These are phyloP conservation scores for Eretmochelys imbricata DNA, from an alignment of 2,113 vertebrate species.

Conservation along the genomic window DNA sequence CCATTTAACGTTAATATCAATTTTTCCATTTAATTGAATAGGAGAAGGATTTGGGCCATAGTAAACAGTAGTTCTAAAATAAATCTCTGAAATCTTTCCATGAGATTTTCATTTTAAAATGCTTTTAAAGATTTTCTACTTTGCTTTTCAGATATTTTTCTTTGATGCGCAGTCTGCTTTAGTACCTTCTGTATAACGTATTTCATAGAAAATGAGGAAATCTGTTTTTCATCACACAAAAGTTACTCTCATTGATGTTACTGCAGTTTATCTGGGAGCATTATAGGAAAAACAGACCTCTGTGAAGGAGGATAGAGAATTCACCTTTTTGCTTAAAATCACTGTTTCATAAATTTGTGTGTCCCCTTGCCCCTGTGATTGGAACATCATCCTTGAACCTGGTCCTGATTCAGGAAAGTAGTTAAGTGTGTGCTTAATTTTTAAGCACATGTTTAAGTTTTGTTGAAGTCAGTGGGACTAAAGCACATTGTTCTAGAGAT, in stretches of 20 bases:
- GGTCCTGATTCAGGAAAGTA: background rate
- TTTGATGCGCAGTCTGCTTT: background rate
- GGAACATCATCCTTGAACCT: background rate
- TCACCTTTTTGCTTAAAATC: too few species aligned
- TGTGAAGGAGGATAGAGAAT: too few species aligned
- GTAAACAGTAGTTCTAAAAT: background rate
- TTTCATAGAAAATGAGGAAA: background rate
- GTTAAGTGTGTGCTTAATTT: background rate
- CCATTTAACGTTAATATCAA: accelerated
- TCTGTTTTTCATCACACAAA: background rate
- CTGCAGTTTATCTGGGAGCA: too few species aligned
- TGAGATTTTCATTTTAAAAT: background rate
- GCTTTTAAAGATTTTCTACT: background rate
- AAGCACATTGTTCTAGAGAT: background rate
- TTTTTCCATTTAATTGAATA: background rate
- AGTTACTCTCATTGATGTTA: background rate
- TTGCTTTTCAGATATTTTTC: background rate
- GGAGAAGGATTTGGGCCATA: background rate
- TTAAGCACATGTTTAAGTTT: background rate
- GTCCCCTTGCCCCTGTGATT: background rate
- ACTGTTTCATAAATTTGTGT: too few species aligned
- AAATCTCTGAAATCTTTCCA: background rate
- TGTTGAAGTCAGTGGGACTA: background rate
- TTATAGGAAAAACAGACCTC: too few species aligned
- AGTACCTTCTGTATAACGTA: background rate